Base-by-base conservation (phyloP, 2,888 invertebrate genomes). In the Caenorhabditis afra region DNA sequence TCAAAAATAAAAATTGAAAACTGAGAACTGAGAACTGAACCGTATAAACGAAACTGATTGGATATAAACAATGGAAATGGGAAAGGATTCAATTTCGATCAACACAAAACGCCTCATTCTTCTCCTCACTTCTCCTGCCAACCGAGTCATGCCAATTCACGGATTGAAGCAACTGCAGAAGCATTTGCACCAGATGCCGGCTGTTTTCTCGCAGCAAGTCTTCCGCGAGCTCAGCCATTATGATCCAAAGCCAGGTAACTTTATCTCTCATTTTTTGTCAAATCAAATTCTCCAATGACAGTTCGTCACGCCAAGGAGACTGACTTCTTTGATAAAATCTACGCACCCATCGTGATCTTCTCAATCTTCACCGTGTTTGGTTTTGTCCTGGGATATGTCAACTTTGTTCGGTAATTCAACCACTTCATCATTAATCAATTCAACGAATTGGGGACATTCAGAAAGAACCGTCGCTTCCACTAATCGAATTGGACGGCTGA, bases 321-420 rank as follows among this genome's bases (percentile, higher is more conserved):
- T 22, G 39, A 20, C 47, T 14, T 44, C 16, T 49, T 62, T 16
- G 67, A 68, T 16, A 47, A 57, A 10, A 44, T 75, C 41, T 52
- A 49, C 11, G 12, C 67, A 12, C 75, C 75, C 10, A 0, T 68
- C 5, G 45, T 57, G 22, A 10, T 75, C 0, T 75, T 75, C 20
- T 18, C 7, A n/a, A n/a, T 62, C 16, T 67, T 53, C 45, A 2
- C 50, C 3, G 0, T 45, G 3, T 4, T 75, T 49, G 75, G 75
- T 4, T 67, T 14, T 62, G 18, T 61, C 47, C 7, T 57, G 0
- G 75, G 71, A 50, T 64, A 16, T 14, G 2, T 61, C 1, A n/a
- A 47, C 1, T 50, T 57, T 49, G 12, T 53, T 20, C 10, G 64
- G 62, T 71, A 49, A 47, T n/a, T n/a, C 52, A 29, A 29, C 16